These are phyloP conservation scores for Mareca penelope DNA, from an alignment of 2,797 vertebrate species.

Conservation along the genomic window DNA sequence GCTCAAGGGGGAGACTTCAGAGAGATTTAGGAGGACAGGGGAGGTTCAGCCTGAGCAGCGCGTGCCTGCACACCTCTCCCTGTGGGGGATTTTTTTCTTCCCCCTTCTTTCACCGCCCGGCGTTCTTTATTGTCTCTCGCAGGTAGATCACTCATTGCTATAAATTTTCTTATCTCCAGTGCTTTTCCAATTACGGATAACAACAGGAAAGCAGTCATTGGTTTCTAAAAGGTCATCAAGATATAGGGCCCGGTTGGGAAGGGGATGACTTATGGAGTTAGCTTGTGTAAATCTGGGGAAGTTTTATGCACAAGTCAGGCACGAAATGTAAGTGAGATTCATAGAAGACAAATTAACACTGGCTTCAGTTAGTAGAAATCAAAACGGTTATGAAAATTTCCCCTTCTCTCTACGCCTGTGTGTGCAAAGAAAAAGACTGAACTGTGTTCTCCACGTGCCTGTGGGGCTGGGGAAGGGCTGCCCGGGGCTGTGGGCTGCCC, in stretches of 20 bases:
- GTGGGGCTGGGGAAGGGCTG: neutral
- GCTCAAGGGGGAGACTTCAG: neutral
- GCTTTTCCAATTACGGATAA: conserved; percentile 82
- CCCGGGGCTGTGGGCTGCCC: rapidly evolving
- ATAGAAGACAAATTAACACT: conserved; percentile 70
- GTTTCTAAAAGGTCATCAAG: conserved; percentile 81
- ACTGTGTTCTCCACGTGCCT: neutral
- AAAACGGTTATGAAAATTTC: conserved; percentile 56
- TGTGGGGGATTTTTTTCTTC: conserved; percentile 54
- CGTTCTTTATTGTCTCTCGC: conserved; percentile 71
- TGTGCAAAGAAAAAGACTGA: neutral
- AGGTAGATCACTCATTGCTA: conserved; percentile 74
- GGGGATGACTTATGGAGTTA: conserved; percentile 68
- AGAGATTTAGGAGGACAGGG: neutral
- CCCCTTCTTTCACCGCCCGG: neutral
- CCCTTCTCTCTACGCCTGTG: conserved; percentile 9
- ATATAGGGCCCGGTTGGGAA: conserved; percentile 71
- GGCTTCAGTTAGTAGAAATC: conserved; percentile 47
- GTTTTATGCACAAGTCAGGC: conserved; percentile 76
- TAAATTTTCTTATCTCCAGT: conserved; percentile 79
- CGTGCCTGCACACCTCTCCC: rapidly evolving
- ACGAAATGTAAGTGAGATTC: conserved; percentile 74
- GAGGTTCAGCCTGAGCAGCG: neutral
- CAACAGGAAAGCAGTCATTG: conserved; percentile 75
- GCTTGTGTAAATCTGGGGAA: conserved; percentile 76